Conservation (phyloP, 1,140 invertebrate genomes). For the Drosophila malerkotliana region DNA sequence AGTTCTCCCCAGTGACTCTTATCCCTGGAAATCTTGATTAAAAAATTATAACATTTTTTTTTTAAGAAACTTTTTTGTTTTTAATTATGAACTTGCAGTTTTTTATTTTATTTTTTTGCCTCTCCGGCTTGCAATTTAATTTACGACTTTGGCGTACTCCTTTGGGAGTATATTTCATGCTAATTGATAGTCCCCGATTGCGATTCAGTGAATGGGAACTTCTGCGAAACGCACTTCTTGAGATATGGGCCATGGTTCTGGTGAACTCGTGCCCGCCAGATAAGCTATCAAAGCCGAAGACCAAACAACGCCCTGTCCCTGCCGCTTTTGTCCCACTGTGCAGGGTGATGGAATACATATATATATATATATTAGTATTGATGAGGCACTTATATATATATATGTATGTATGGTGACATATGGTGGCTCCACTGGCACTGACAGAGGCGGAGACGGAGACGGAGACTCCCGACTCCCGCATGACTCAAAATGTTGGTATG, state of each 20-base stretch:
- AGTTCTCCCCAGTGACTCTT: no score
- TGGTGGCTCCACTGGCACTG: conserved; percentile 16
- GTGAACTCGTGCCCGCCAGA: conserved; percentile 12
- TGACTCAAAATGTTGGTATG: conserved; percentile 55
- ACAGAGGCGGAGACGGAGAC: neutral
- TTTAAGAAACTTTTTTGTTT: neutral
- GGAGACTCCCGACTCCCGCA: conserved; percentile 41
- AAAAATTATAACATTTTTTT: neutral
- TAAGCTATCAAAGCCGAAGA: conserved; percentile 17
- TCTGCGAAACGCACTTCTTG: conserved; percentile 22
- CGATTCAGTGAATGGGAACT: conserved; percentile 33
- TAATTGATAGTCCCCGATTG: conserved; percentile 22
- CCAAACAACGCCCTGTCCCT: conserved; percentile 13
- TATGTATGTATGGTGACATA: conserved; percentile 25
- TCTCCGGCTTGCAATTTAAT: neutral
- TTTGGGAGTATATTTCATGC: conserved; percentile 11
- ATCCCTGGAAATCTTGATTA: neutral
- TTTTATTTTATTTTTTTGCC: neutral
- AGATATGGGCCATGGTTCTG: conserved; percentile 24
- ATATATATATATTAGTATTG: no score
- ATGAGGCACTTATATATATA: no score
- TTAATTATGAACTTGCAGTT: conserved; percentile 11
- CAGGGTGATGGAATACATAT: conserved; percentile 11
- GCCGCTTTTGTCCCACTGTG: conserved; percentile 26
- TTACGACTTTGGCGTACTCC: neutral